These are phyloP conservation scores for Anisognathus igniventris DNA, from an alignment of 2,797 vertebrate genomes.

Conservation along the genomic window DNA sequence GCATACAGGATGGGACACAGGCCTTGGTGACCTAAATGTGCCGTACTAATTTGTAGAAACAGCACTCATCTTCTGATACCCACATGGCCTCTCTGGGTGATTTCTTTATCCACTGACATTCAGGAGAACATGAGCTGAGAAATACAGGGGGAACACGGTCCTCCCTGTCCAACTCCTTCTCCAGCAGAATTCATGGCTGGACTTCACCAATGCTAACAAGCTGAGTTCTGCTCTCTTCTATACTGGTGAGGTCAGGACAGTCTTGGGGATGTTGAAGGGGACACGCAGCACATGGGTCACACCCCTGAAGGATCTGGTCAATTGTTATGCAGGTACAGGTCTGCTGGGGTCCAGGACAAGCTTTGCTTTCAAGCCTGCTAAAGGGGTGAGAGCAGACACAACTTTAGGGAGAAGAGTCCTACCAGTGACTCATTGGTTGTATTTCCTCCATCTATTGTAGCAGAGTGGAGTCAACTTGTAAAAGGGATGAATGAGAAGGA, in stretches of 20 bases:
- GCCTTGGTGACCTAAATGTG: not conserved
- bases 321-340: not conserved
- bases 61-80: not conserved
- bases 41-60: not conserved
- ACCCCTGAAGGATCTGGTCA: not conserved
- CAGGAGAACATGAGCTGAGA: not conserved
- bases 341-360: not conserved
- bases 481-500: not conserved
- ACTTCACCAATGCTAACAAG: not conserved
- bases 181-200: not conserved
- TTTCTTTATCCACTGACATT: not conserved
- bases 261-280: not conserved
- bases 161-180: not conserved
- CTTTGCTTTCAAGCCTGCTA: not conserved
- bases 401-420: not conserved
- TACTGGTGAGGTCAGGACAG: not conserved
- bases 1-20: not conserved
- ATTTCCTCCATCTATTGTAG: not conserved
- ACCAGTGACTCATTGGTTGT: not conserved
- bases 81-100: not conserved
- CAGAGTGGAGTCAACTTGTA: not conserved
- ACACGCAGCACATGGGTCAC: not conserved
- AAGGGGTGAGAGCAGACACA: not conserved
- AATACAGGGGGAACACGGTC: fast-evolving
- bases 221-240: not conserved